phyloP scores from a whole-genome alignment of 2,113 vertebrate genomes.

The Pleuronectes platessa region DNA sequence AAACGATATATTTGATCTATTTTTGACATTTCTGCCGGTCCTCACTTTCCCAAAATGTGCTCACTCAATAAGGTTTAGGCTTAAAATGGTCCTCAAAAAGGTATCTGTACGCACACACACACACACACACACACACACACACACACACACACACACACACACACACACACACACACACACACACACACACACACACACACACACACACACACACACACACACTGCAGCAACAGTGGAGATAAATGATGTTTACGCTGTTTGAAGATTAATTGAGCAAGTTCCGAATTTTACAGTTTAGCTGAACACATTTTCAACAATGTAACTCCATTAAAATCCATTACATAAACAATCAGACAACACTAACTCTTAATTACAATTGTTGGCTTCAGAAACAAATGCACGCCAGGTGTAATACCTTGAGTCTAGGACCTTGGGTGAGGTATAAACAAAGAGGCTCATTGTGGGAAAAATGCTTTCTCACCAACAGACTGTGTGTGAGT shows the following conservation, averaged over 20 bases:
- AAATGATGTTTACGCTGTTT: slow-evolving; percentile 16
- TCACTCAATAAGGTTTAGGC: too few species aligned
- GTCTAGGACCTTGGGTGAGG: slow-evolving; percentile 35
- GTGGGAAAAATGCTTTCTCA: slow-evolving; percentile 21
- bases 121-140: slow-evolving; percentile 8
- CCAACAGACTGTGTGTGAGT: slow-evolving; percentile 22
- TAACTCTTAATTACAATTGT: not conserved
- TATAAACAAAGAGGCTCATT: slow-evolving; percentile 62
- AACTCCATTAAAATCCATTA: slow-evolving; percentile 2
- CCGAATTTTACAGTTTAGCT: slow-evolving; percentile 14
- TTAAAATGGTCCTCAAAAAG: too few species aligned
- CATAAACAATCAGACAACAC: slow-evolving; percentile 2
- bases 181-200: slow-evolving; percentile 17
- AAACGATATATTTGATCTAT: too few species aligned
- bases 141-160: slow-evolving; percentile 12
- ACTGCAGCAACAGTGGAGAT: slow-evolving; percentile 28
- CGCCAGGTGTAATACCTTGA: slow-evolving; percentile 45
- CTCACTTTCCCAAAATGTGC: too few species aligned
- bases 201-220: slow-evolving; percentile 8
- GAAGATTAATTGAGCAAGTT: slow-evolving; percentile 28
- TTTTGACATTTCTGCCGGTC: too few species aligned
- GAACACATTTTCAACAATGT: slow-evolving; percentile 9
- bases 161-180: slow-evolving; percentile 6
- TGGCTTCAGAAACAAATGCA: not conserved
- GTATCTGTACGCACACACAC: not conserved